These are phyloP conservation scores for Catocala nupta DNA, from an alignment of 2,888 invertebrate species.

Conservation along the genomic window DNA sequence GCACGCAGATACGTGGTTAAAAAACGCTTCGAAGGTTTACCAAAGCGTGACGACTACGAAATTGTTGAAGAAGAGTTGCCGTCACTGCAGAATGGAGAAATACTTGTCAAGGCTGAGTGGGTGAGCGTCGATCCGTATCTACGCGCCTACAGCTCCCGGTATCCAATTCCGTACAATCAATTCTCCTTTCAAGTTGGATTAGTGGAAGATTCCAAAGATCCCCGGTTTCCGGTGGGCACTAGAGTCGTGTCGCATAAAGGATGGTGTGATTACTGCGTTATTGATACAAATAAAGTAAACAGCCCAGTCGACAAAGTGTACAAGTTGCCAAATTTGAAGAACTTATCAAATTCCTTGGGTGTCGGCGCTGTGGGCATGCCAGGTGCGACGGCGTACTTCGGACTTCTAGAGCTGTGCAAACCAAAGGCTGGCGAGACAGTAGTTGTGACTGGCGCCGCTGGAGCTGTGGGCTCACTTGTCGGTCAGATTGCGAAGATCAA, in stretches of 20 bases:
- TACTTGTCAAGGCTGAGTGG: constrained; percentile 63
- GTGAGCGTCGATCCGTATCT: constrained; percentile 64
- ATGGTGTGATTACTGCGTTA: constrained; percentile 50
- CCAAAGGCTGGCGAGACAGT: constrained; percentile 91
- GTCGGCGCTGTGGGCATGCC: constrained; percentile 90
- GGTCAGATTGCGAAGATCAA: constrained; percentile 92
- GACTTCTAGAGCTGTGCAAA: constrained; percentile 89
- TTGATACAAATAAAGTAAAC: constrained; percentile 22
- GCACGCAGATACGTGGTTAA: constrained; percentile 78
- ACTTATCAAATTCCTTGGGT: constrained; percentile 82
- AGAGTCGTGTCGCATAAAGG: constrained; percentile 79
- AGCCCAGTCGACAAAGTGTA: constrained; percentile 45
- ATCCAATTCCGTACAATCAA: constrained; percentile 63
- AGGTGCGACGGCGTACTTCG: constrained; percentile 91
- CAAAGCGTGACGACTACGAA: constrained; percentile 85
- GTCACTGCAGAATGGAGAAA: constrained; percentile 61
- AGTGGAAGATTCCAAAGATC: constrained; percentile 88
- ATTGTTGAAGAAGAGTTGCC: constrained; percentile 85
- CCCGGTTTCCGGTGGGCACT: constrained; percentile 87
- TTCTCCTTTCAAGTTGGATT: constrained; percentile 62
- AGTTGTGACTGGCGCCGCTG: constrained; percentile 91
- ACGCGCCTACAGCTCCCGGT: constrained; percentile 39
- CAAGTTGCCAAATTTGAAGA: constrained; percentile 85
- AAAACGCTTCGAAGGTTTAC: constrained; percentile 84
- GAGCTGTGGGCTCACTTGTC: constrained; percentile 91